Evolutionary conservation across 2,113 vertebrate species (phyloP).

Genomic region (Erythrocebus patas): DNA sequence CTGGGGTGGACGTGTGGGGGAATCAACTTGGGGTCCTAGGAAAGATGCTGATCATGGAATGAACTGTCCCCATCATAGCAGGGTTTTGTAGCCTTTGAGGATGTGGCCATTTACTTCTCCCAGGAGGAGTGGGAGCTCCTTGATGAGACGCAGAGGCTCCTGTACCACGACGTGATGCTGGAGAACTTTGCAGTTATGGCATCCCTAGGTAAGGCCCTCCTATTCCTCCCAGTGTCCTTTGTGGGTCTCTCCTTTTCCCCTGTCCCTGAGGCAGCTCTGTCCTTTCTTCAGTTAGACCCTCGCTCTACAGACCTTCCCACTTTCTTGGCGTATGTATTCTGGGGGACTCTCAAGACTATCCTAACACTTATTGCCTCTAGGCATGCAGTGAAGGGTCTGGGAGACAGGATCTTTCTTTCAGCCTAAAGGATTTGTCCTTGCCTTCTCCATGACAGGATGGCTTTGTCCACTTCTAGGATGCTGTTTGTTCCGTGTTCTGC

Average conservation of each 20-base stretch:
- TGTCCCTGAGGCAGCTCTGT: neutral
- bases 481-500: neutral
- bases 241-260: neutral
- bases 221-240: neutral
- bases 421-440: neutral
- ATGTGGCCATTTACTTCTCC: slow-evolving; percentile 35
- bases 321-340: neutral
- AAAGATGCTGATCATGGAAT: neutral
- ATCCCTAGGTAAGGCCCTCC: neutral
- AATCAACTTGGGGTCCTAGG: neutral
- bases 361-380: neutral
- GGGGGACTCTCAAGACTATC: neutral
- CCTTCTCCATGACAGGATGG: neutral
- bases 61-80: neutral
- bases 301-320: neutral
- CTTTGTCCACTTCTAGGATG: neutral
- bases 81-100: slow-evolving; percentile 2
- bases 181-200: neutral
- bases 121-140: slow-evolving; percentile 43
- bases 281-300: neutral
- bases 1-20: neutral
- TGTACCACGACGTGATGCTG: slow-evolving; percentile 25
- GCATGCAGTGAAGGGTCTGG: neutral
- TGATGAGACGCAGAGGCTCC: neutral
- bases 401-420: neutral